phyloP scores from a whole-genome alignment of 2,113 vertebrate genomes.

The Alectura lathami region DNA sequence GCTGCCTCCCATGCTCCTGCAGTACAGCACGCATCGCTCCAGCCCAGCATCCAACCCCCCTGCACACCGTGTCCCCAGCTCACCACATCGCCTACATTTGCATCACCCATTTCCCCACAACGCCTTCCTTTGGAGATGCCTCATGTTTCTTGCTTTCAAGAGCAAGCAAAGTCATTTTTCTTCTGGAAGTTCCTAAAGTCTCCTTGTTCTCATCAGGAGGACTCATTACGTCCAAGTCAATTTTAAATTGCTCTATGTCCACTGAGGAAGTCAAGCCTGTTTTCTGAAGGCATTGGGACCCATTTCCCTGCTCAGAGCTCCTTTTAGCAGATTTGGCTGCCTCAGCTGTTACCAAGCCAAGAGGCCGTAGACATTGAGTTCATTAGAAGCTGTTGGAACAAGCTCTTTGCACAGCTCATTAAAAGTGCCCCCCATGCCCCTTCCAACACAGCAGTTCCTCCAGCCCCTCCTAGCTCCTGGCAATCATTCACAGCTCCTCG shows the following conservation, averaged over 20 bases:
- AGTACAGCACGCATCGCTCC: neutral
- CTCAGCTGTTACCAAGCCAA: constrained; percentile 55
- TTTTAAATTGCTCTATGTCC: constrained; percentile 49
- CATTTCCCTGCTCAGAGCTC: constrained; percentile 44
- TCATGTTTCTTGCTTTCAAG: neutral
- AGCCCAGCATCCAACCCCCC: neutral
- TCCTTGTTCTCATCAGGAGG: constrained; percentile 19
- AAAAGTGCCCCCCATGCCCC: constrained; percentile 64
- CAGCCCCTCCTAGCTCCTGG: constrained; percentile 46
- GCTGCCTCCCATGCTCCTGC: neutral
- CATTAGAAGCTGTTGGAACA: constrained; percentile 75
- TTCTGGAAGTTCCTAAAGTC: constrained; percentile 3
- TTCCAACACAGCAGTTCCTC: constrained; percentile 50
- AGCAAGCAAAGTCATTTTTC: neutral
- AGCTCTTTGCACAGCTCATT: constrained; percentile 73
- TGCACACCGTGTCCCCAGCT: neutral
- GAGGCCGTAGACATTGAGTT: constrained; percentile 61
- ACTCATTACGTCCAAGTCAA: constrained; percentile 38
- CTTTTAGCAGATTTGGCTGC: constrained; percentile 62
- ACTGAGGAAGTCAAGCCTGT: constrained; percentile 38
- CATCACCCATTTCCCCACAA: neutral
- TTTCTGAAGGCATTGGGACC: constrained; percentile 50
- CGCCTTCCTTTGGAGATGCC: neutral
- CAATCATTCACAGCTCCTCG: constrained; percentile 65
- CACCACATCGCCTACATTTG: neutral